phyloP scores from a whole-genome alignment of 1,140 invertebrate genomes.

The Papilio machaon region DNA sequence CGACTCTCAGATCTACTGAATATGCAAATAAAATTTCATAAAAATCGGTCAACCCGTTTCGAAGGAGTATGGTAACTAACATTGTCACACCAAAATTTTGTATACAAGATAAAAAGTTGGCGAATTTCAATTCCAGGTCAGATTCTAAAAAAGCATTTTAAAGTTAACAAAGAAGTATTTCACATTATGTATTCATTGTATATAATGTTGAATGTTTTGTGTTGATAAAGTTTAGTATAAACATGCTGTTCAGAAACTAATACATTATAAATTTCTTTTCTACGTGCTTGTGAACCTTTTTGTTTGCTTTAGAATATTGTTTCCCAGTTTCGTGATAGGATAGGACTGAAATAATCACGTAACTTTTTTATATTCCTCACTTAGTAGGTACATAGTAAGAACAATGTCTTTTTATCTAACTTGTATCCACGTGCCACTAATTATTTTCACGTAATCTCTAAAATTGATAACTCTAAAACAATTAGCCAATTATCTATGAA shows the following conservation, averaged over 20 bases:
- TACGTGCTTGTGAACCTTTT: neutral
- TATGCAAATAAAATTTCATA: too few species aligned
- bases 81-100: too few species aligned
- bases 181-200: neutral
- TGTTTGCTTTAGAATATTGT: constrained; percentile 5
- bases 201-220: neutral
- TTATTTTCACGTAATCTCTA: too few species aligned
- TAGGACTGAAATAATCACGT: neutral
- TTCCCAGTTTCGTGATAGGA: constrained; percentile 1
- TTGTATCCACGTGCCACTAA: too few species aligned
- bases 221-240: neutral
- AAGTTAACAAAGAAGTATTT: neutral
- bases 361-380: neutral
- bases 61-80: too few species aligned
- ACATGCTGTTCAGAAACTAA: neutral
- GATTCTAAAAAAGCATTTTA: neutral
- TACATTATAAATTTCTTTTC: neutral
- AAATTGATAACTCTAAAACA: too few species aligned
- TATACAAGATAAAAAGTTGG: too few species aligned
- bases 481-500: too few species aligned
- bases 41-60: too few species aligned
- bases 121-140: neutral
- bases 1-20: too few species aligned
- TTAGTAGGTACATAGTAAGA: neutral
- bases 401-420: neutral